A percentile compares a stretch with the other conserved stretches of the same genome.
phyloP scores from a whole-genome alignment of 1,140 invertebrate genomes.

The Neodiprion lecontei region DNA sequence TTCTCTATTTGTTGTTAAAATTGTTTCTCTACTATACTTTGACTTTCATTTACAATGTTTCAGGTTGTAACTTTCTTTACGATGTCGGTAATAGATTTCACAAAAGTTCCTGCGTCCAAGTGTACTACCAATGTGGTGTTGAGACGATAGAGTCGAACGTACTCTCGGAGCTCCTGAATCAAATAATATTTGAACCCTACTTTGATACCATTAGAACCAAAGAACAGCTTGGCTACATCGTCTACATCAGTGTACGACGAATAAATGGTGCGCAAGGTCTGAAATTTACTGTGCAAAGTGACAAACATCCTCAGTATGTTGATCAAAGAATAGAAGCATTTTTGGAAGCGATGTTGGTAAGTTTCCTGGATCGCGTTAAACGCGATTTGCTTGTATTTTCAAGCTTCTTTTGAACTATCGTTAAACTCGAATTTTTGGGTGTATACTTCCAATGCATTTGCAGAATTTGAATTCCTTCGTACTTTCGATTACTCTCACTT shows the following conservation, averaged over 20 bases:
- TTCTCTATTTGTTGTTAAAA: too few relatives aligned
- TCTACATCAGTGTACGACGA: slow-evolving; percentile 77
- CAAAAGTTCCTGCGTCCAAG: slow-evolving; percentile 84
- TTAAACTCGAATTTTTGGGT: too few relatives aligned
- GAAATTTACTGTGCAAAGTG: slow-evolving; percentile 89
- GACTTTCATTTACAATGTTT: slow-evolving; percentile 33
- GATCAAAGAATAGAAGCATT: slow-evolving; percentile 90
- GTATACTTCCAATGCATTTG: too few relatives aligned
- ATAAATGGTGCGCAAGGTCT: slow-evolving; percentile 87
- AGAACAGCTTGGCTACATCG: slow-evolving; percentile 94
- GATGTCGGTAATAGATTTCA: slow-evolving; percentile 81
- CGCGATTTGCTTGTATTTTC: neutral
- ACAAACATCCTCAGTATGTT: slow-evolving; percentile 81
- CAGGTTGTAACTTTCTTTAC: slow-evolving; percentile 79
- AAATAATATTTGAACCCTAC: slow-evolving; percentile 90
- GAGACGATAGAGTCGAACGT: slow-evolving; percentile 83
- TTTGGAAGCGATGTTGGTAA: slow-evolving; percentile 79
- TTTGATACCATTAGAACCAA: slow-evolving; percentile 90
- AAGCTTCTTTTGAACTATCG: too few relatives aligned
- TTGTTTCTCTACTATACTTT: too few relatives aligned
- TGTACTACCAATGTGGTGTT: slow-evolving; percentile 88
- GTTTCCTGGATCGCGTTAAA: slow-evolving; percentile 26
- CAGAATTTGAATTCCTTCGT: neutral
- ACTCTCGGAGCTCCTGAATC: slow-evolving; percentile 83
- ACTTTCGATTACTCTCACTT: slow-evolving; percentile 1